Evolutionary conservation across 2,888 invertebrate genomes (phyloP).

Genomic region (Melanostoma mellinum): DNA sequence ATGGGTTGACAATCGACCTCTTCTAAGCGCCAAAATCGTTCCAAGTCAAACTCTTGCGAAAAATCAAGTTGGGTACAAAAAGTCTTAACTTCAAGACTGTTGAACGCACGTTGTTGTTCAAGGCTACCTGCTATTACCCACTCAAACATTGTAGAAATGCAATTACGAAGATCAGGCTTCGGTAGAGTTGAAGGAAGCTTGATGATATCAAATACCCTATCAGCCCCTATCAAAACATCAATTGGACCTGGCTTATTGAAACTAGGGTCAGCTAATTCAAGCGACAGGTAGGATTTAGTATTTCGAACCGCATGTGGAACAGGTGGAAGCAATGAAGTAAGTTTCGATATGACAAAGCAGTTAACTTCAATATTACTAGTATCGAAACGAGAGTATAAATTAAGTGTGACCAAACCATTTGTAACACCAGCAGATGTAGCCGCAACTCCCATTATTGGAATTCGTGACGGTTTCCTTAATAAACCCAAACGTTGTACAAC

Average conservation of each 20-base stretch:
- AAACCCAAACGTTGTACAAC: neutral
- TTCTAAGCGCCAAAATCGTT: conserved; percentile 14
- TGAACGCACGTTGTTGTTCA: neutral
- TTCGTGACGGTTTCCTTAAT: neutral
- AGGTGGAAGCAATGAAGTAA: conserved; percentile 20
- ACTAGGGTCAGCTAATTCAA: conserved; percentile 28
- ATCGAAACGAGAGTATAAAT: conserved; percentile 14
- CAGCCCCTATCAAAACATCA: conserved; percentile 14
- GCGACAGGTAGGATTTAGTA: neutral
- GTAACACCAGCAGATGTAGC: conserved; percentile 21
- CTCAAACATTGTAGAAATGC: neutral
- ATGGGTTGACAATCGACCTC: neutral
- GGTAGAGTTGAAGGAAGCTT: neutral
- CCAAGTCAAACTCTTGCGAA: conserved; percentile 6
- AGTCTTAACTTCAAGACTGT: neutral
- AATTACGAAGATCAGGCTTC: neutral
- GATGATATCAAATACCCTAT: conserved; percentile 16
- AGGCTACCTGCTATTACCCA: conserved; percentile 8
- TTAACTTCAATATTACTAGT: neutral
- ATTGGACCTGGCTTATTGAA: neutral
- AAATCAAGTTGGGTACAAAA: conserved; percentile 8
- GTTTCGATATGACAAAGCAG: conserved; percentile 24
- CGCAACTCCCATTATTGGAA: conserved; percentile 12
- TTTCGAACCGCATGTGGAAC: neutral
- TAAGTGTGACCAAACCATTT: conserved; percentile 21